Evolutionary conservation across 2,113 vertebrate species (phyloP), one percentile per base, ranked within the genome.

Genomic region (Ceyx melanurus): DNA sequence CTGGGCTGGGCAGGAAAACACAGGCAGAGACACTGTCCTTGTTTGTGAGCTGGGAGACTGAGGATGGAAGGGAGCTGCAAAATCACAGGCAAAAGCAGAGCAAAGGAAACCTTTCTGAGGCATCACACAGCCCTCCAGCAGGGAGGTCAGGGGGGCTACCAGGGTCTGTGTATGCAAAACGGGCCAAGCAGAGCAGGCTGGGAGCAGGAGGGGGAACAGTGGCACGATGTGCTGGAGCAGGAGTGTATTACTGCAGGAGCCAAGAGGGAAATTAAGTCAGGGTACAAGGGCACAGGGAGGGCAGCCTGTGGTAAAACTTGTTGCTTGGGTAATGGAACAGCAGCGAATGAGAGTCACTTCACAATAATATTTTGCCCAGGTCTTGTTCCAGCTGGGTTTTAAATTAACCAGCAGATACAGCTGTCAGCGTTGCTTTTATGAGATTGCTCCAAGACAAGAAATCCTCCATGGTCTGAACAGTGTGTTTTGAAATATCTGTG

Each of bases 311-410:
- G 42, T 90, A 68, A 65, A 65, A 94, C 90, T 78, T 93, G 89
- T 92, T 94, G 90, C 71, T 95, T 82, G 37, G 15, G 64, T 96
- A 94, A 92, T 51, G 71, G 83, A 92, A 90, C 68, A 83, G 35
- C 62, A 64, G 72, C 0, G 0, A 82, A 43, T 45, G 57, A 81
- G 72, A 93, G 57, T 60, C 77, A 56, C 72, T 93, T 86, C 82
- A 66, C 86, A 93, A 75, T 56, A 88, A 88, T 88, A 71, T 93
- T 91, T 95, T 86, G 76, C 88, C 51, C 76, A 81, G 80, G 81
- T 78, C 82, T 88, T 94, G 76, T 74, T 93, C 90, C 94, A 96
- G 90, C 82, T 91, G 90, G 68, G 86, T 94, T 96, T 96, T 91
- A 93, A 95, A 95, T 94, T 86, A 95, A 93, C 60, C 73, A 81